Evolutionary conservation across 2,113 vertebrate genomes (phyloP).

Genomic region (Cacatua alba): DNA sequence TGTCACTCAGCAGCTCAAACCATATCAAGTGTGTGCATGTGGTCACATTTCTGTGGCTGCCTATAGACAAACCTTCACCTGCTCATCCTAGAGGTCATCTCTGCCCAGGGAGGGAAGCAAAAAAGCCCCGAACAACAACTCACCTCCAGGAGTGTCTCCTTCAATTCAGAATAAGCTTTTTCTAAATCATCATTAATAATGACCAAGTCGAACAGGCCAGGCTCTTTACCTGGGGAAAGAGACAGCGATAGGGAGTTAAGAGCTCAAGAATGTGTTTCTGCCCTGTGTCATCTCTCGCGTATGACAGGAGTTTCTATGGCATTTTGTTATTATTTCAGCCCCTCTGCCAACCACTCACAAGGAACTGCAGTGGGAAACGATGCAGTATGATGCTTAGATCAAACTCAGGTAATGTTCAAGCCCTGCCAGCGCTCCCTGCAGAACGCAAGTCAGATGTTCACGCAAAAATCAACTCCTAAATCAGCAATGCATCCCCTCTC

Average conservation of each 20-base stretch:
- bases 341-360: not conserved
- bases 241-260: not conserved
- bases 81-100: too few species aligned
- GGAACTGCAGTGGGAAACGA: not conserved
- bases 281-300: fast-evolving
- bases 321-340: not conserved
- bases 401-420: not conserved
- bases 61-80: not conserved
- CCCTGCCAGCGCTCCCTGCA: not conserved
- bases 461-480: fast-evolving
- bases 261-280: not conserved
- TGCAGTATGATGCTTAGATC: not conserved
- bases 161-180: conserved; percentile 81
- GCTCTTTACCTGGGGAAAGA: conserved; percentile 82
- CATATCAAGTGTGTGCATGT: not conserved
- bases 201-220: conserved; percentile 85
- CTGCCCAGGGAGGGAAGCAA: fast-evolving
- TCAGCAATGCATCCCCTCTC: fast-evolving
- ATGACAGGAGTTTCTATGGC: fast-evolving
- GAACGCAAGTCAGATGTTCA: not conserved
- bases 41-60: not conserved
- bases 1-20: not conserved
- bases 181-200: conserved; percentile 91
- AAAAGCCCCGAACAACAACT: not conserved
- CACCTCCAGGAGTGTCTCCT: conserved; percentile 83